Percentiles rank a stretch among this genome's conserved stretches.
Evolutionary conservation across 2,113 vertebrate genomes (phyloP).

Genomic region (Rhinichthys klamathensis): DNA sequence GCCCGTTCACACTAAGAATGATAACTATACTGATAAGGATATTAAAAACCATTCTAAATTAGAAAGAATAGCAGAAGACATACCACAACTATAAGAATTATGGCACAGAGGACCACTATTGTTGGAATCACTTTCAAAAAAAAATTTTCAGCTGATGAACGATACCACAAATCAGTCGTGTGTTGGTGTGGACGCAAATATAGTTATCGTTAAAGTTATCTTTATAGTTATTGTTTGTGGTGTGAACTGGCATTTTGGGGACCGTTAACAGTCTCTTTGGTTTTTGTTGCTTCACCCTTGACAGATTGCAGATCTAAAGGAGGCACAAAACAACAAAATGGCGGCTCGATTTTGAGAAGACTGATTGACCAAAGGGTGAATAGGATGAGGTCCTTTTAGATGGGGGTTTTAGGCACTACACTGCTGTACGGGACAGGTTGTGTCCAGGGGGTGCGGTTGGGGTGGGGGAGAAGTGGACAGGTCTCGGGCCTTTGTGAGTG

Average conservation of each 20-base stretch:
- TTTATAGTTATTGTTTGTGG: no score
- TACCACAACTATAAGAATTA: no score
- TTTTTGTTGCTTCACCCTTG: constrained; percentile 19
- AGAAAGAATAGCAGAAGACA: no score
- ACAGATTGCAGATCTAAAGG: constrained; percentile 47
- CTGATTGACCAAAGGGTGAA: constrained; percentile 53
- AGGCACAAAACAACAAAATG: constrained; percentile 36
- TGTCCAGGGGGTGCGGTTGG: constrained; percentile 58
- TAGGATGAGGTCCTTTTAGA: constrained; percentile 13
- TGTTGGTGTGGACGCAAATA: no score
- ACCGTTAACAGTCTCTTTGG: background rate
- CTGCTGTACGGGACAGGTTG: constrained; percentile 58
- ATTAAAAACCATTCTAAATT: no score
- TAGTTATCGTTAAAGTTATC: no score
- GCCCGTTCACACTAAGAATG: no score
- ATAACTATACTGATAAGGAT: no score
- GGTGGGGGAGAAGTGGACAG: constrained; percentile 65
- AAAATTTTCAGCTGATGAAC: no score
- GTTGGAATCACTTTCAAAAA: no score
- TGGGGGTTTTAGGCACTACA: constrained; percentile 58
- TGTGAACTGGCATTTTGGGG: background rate
- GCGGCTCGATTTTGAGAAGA: constrained; percentile 40
- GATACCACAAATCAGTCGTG: no score
- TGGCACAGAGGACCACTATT: no score
- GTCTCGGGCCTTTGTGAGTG: constrained; percentile 54